Base-by-base conservation (phyloP, 2,113 vertebrate genomes). In the Festucalex cinctus region DNA sequence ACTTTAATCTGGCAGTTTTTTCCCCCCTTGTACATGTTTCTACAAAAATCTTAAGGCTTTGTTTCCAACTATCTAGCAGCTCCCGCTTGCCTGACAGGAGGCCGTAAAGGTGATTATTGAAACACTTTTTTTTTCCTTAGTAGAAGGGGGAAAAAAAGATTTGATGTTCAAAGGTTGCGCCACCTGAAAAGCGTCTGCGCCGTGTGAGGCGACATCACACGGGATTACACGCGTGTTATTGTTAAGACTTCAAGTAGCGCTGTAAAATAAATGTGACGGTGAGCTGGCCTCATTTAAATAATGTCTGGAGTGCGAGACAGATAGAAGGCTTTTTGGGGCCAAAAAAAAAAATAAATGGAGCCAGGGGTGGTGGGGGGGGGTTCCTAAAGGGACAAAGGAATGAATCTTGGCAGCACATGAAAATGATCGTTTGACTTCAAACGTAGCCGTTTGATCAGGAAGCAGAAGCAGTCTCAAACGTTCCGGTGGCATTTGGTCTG, bases 261-360 rank as follows among this genome's bases (percentile, higher is more conserved):
- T 75, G 83, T 79, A 77, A 88, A 89, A 88, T 80, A 77, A 78
- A 87, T 74, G 65, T 53, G 76, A 77, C n/a, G 62, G 69, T 43
- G 68, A 86, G 74, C 70, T 36, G 5, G 5, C 77, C 56, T 79
- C 70, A 85, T 91, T 87, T 88, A 75, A 88, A 91, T 91, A 86
- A 87, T 81, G 83, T 80, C 51, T 63, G 12, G 69, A 80, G 84
- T 74, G 80, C 65, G 43, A 66, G 60, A 43, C 60, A 54, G 80
- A 75, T 57, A 56, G 68, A 74, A 69, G 69, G 73, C 61, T 56
- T 59, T 71, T 76, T 56, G 19, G 62, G 68, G 26, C 26, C n/a
- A n/a, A n/a, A n/a, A n/a, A n/a, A n/a, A n/a, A n/a, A n/a, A n/a
- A n/a, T n/a, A n/a, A n/a, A n/a, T n/a, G n/a, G n/a, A n/a, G n/a